phyloP scores from a whole-genome alignment of 2,888 invertebrate species.

The Pollenia griseotomentosa region DNA sequence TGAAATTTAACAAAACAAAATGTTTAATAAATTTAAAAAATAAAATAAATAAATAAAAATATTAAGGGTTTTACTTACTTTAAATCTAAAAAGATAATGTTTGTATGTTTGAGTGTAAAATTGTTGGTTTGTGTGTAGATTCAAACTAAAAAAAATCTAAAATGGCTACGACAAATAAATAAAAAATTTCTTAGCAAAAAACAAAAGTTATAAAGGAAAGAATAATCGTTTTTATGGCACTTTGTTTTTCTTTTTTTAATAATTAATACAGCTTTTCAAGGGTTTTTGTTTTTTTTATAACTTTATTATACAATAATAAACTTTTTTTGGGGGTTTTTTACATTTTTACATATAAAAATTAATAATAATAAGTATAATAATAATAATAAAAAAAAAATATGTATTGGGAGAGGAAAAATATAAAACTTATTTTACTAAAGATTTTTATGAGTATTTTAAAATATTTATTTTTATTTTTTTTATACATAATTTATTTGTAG shows the following conservation, averaged over 20 bases:
- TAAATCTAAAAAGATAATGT: conserved; percentile 46
- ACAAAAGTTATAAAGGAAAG: conserved; percentile 27
- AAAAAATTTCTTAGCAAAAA: conserved; percentile 37
- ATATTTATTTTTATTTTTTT: conserved; percentile 33
- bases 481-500: too few species aligned
- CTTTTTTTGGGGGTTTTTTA: conserved; percentile 67
- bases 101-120: conserved; percentile 53
- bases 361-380: conserved; percentile 64
- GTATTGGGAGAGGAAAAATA: conserved; percentile 64
- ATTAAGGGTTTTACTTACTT: conserved; percentile 60
- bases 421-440: conserved; percentile 60
- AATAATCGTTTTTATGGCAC: conserved; percentile 23
- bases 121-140: conserved; percentile 45
- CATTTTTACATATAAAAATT: conserved; percentile 72
- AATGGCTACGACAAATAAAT: conserved; percentile 56
- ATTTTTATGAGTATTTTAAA: conserved; percentile 68
- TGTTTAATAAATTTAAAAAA: conserved; percentile 16
- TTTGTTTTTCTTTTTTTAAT: background rate
- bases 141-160: conserved; percentile 30
- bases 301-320: conserved; percentile 74
- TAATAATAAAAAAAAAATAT: conserved; percentile 63
- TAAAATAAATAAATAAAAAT: conserved; percentile 45
- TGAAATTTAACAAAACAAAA: conserved; percentile 73
- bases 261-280: conserved; percentile 47
- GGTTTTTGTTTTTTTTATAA: conserved; percentile 62